Evolutionary conservation across 2,888 invertebrate species (phyloP).

Genomic region (Archaeoteleia sp.): DNA sequence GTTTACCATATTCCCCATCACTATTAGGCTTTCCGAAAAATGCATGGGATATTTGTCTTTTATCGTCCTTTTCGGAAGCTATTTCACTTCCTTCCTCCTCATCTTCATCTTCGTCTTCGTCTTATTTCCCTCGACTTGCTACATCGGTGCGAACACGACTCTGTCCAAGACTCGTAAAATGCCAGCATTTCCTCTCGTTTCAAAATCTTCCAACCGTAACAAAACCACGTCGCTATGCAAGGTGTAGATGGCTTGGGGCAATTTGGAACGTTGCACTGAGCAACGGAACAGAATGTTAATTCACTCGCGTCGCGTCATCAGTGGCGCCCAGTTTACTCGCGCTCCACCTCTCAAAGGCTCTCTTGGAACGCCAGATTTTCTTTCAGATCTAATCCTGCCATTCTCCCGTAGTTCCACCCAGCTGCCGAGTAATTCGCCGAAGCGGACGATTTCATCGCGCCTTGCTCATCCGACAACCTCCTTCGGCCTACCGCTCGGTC

Average conservation of each 20-base stretch:
- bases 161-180: constrained; percentile 55
- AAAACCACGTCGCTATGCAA: constrained; percentile 30
- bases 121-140: neutral
- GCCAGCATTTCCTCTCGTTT: constrained; percentile 55
- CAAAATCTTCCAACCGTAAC: constrained; percentile 49
- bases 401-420: no score
- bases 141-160: constrained; percentile 25
- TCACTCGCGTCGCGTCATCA: constrained; percentile 39
- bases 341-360: constrained; percentile 20
- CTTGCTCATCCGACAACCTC: constrained; percentile 31
- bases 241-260: constrained; percentile 43
- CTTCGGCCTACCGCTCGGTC: constrained; percentile 26
- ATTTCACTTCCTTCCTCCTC: no score
- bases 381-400: no score
- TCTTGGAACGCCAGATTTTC: no score
- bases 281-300: constrained; percentile 43
- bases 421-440: no score
- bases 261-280: constrained; percentile 33
- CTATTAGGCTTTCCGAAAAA: no score
- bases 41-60: no score
- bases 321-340: constrained; percentile 20
- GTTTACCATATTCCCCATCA: neutral
- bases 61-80: no score
- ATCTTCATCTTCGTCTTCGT: no score
- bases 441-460: constrained; percentile 45